Evolutionary conservation across 35 echinoderm and acorn worm genomes (phyloP).

Genomic region (Acanthaster planci): DNA sequence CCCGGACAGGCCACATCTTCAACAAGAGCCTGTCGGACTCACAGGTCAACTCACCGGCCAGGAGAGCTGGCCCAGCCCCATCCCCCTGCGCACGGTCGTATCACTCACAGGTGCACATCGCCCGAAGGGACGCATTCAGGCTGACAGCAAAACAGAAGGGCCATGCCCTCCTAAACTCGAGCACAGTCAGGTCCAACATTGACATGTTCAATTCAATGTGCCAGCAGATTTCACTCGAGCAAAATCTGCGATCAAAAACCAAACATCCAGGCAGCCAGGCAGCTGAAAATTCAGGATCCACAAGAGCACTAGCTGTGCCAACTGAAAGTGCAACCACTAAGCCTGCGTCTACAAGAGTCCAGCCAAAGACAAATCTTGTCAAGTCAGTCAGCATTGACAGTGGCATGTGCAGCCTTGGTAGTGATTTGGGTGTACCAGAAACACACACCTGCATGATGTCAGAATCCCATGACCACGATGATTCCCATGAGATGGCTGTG

Average conservation of each 20-base stretch:
- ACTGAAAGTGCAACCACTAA: too few species aligned
- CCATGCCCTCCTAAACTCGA: slow-evolving; percentile 30
- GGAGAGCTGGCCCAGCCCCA: not conserved
- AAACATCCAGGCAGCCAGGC: too few species aligned
- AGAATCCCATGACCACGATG: slow-evolving; percentile 16
- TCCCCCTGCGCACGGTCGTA: not conserved
- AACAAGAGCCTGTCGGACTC: slow-evolving; percentile 33
- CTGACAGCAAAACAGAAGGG: not conserved
- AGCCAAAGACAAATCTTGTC: slow-evolving; percentile 36
- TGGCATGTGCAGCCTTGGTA: slow-evolving; percentile 38
- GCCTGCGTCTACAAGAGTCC: not conserved
- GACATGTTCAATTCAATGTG: slow-evolving; percentile 78
- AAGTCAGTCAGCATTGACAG: slow-evolving; percentile 78
- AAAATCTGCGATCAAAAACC: not conserved
- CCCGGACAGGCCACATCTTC: not conserved
- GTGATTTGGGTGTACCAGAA: not conserved
- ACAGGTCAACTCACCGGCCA: not conserved
- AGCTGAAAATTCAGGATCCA: too few species aligned
- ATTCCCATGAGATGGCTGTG: slow-evolving; percentile 25
- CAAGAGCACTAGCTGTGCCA: too few species aligned
- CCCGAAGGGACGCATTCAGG: not conserved
- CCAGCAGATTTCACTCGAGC: slow-evolving; percentile 32
- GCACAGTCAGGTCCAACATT: slow-evolving; percentile 72
- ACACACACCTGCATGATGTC: not conserved
- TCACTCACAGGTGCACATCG: not conserved